A percentile compares a stretch with the other conserved stretches of the same genome.
phyloP scores from a whole-genome alignment of 2,888 invertebrate species.

The Cyclophora punctaria region DNA sequence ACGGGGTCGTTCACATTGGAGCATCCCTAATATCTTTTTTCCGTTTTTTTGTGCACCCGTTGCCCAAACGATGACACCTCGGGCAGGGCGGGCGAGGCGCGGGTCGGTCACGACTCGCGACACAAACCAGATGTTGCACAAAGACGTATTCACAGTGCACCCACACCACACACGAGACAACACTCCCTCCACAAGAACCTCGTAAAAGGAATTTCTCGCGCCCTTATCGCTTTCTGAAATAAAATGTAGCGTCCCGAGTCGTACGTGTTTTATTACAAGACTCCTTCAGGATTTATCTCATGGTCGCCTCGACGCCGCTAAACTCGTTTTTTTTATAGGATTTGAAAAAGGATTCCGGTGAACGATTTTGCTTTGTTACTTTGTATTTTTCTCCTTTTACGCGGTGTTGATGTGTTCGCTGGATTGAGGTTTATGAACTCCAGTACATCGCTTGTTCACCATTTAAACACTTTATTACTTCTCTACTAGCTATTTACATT shows the following conservation, averaged over 20 bases:
- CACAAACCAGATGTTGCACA: slow-evolving; percentile 66
- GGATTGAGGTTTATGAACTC: not conserved
- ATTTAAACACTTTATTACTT: not conserved
- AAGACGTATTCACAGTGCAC: slow-evolving; percentile 32
- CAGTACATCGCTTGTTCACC: not conserved
- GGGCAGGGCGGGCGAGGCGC: slow-evolving; percentile 17
- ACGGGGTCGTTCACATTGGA: not conserved
- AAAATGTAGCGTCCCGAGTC: slow-evolving; percentile 67
- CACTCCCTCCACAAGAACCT: slow-evolving; percentile 48
- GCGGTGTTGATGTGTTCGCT: slow-evolving; percentile 14
- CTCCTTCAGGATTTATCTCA: slow-evolving; percentile 69
- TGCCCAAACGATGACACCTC: slow-evolving; percentile 23
- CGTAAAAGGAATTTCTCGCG: slow-evolving; percentile 72
- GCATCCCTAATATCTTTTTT: not conserved
- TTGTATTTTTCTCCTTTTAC: slow-evolving; percentile 30
- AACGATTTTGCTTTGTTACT: slow-evolving; percentile 42
- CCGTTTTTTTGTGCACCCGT: slow-evolving; percentile 14
- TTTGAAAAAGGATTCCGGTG: slow-evolving; percentile 50
- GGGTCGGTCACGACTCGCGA: slow-evolving; percentile 19
- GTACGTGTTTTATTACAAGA: slow-evolving; percentile 72
- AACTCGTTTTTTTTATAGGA: slow-evolving; percentile 49
- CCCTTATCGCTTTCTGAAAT: slow-evolving; percentile 74
- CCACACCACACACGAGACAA: not conserved
- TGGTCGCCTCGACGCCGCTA: slow-evolving; percentile 44
- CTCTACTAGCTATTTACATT: not conserved